Evolutionary conservation across 2,888 invertebrate genomes (phyloP).

Genomic region (Ptychoptera contaminata): DNA sequence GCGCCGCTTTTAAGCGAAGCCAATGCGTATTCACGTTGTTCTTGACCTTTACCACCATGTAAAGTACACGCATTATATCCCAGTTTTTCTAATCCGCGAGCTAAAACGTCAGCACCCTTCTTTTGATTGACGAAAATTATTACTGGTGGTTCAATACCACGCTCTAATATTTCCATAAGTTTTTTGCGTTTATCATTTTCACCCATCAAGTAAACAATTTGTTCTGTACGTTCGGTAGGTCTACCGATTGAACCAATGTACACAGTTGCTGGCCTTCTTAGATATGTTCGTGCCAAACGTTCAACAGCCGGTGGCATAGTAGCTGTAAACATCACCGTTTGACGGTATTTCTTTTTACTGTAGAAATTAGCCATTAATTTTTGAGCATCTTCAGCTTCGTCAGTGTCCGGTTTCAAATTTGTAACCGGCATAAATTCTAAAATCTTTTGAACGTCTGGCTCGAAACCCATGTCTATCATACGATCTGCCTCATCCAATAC

Average conservation of each 20-base stretch:
- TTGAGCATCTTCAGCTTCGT: constrained; percentile 92
- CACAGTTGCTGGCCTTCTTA: constrained; percentile 91
- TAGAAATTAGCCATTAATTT: constrained; percentile 85
- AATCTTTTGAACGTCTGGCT: constrained; percentile 95
- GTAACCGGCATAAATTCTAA: constrained; percentile 95
- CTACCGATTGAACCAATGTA: constrained; percentile 95
- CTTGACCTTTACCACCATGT: constrained; percentile 99
- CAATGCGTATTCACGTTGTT: constrained; percentile 95
- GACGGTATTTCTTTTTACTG: constrained; percentile 91
- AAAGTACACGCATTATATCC: constrained; percentile 93
- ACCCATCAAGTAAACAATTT: constrained; percentile 88
- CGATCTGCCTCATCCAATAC: constrained; percentile 93
- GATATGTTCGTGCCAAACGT: constrained; percentile 82
- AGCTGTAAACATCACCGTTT: constrained; percentile 99
- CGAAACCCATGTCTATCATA: constrained; percentile 99
- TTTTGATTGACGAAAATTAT: constrained; percentile 99
- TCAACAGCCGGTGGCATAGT: constrained; percentile 99
- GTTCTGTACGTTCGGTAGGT: constrained; percentile 95
- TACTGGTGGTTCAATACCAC: constrained; percentile 89
- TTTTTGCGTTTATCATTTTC: constrained; percentile 95
- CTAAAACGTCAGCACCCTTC: constrained; percentile 96
- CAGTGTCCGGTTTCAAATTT: constrained; percentile 94
- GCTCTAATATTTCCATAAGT: constrained; percentile 78
- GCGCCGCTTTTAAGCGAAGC: constrained; percentile 89
- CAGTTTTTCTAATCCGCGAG: constrained; percentile 91